Evolutionary conservation across 2,888 invertebrate genomes (phyloP), one percentile per base, ranked within the genome.

Genomic region (Epirrita christyi): DNA sequence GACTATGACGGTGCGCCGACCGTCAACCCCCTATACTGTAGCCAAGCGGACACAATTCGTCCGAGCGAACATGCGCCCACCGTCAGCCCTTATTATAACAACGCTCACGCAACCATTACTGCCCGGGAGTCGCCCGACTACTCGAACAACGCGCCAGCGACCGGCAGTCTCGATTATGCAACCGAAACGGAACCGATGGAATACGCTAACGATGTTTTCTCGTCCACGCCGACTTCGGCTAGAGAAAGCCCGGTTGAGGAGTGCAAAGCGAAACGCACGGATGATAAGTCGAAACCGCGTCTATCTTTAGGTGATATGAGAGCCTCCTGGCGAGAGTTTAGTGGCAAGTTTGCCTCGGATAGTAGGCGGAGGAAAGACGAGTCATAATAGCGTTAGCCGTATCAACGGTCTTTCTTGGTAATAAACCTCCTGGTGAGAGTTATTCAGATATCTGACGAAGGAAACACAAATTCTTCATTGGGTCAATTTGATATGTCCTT

Each of bases 241-340:
- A 29, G 59, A 2, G 55, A 43, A 9, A 59, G 59, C 13, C 59
- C 59, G 4, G 47, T 55, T 0, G 59, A 59, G 1, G 59, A 55
- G 7, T 32, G 38, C 40, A 54, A 55, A 32, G 48, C 56, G 32
- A 68, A 68, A 41, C 55, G 60, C 6, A 28, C 44, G 0, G 61
- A 63, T 14, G 61, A 64, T 41, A 34, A 51, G 50, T 41, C 55
- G 0, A 56, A 54, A 38, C 61, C 78, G 7, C 53, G 78, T 28
- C 55, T 80, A 3, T 79, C 82, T 0, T 56, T 83, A 2, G 83
- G 80, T 0, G 83, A 84, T 32, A 71, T 83, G 68, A 63, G 80
- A 29, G 83, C 82, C 2, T 79, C 83, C 1, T 83, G 84, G 84
- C 64, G 76, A 7, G 82, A 80, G 51, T 80, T 85, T 43, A 82